Evolutionary conservation across 2,113 vertebrate genomes (phyloP).

Genomic region (Etia nguti): DNA sequence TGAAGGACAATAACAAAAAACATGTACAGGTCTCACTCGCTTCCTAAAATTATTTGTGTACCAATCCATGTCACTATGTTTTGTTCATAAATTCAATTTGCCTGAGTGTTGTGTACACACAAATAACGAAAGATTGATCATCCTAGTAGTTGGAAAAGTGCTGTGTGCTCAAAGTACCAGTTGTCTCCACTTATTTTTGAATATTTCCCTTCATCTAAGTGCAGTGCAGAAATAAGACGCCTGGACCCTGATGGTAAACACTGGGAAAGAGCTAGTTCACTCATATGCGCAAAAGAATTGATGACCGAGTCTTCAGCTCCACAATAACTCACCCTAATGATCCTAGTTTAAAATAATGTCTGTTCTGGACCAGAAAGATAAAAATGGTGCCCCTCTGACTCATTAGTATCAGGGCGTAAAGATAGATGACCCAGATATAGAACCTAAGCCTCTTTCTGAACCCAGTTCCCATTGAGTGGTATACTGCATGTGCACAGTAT

Average conservation of each 20-base stretch:
- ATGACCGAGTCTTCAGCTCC: slow-evolving; percentile 47
- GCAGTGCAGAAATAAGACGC: slow-evolving; percentile 14
- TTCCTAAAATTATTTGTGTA: slow-evolving; percentile 57
- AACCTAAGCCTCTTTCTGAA: slow-evolving; percentile 63
- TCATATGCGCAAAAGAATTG: slow-evolving; percentile 63
- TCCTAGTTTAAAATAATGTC: slow-evolving; percentile 73
- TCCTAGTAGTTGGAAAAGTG: slow-evolving; percentile 27
- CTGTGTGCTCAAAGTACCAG: slow-evolving; percentile 34
- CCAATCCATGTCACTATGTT: slow-evolving; percentile 41
- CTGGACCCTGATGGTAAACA: slow-evolving; percentile 45
- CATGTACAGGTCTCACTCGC: slow-evolving; percentile 15
- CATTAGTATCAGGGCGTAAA: slow-evolving; percentile 72
- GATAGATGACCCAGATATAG: slow-evolving; percentile 76
- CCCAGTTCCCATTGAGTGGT: slow-evolving; percentile 6
- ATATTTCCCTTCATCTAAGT: slow-evolving; percentile 34
- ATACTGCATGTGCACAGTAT: neutral
- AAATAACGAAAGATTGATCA: slow-evolving; percentile 64
- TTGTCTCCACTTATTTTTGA: slow-evolving; percentile 26
- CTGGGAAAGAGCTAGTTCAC: slow-evolving; percentile 47
- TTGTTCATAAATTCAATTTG: slow-evolving; percentile 63
- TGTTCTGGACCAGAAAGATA: slow-evolving; percentile 68
- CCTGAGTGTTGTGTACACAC: slow-evolving; percentile 32
- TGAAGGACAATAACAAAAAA: neutral
- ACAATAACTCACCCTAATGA: slow-evolving; percentile 77
- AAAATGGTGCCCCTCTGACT: slow-evolving; percentile 68